These are phyloP conservation scores for Trichechus manatus DNA, from an alignment of 2,113 vertebrate genomes.

Conservation along the genomic window DNA sequence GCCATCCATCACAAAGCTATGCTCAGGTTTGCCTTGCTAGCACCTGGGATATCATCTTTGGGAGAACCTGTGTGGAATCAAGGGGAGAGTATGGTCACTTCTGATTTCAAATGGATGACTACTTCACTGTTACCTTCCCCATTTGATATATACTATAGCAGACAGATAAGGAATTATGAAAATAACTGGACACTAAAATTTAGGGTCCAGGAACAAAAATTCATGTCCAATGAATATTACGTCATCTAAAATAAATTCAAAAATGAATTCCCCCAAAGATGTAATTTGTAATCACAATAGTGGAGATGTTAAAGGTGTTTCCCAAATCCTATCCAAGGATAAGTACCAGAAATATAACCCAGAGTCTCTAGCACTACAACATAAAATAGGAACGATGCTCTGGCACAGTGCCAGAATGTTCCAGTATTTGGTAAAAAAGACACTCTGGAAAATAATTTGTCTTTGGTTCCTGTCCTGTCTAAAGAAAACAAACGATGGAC, in stretches of 20 bases:
- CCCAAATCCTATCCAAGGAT: constrained; percentile 18
- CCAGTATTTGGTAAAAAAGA: background rate
- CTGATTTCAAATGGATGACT: constrained; percentile 26
- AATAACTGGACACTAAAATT: background rate
- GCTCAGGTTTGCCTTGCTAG: background rate
- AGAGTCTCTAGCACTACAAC: background rate
- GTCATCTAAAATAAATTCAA: background rate
- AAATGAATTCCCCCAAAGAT: background rate
- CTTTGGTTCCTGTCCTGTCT: background rate
- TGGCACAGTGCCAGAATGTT: background rate
- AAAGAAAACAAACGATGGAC: constrained; percentile 3
- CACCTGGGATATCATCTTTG: background rate
- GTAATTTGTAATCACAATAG: background rate
- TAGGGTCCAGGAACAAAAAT: background rate
- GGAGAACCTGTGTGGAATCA: background rate
- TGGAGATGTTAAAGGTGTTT: background rate
- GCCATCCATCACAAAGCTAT: background rate
- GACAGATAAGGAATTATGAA: constrained; percentile 2
- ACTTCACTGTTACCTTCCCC: background rate
- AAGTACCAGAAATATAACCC: constrained; percentile 5
- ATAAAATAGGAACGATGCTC: background rate
- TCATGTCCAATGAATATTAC: background rate
- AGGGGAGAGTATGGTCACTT: background rate
- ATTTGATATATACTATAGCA: background rate
- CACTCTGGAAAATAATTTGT: background rate